Evolutionary conservation across 2,797 vertebrate genomes (phyloP), one percentile per base, ranked within the genome.

Genomic region (Falco peregrinus): DNA sequence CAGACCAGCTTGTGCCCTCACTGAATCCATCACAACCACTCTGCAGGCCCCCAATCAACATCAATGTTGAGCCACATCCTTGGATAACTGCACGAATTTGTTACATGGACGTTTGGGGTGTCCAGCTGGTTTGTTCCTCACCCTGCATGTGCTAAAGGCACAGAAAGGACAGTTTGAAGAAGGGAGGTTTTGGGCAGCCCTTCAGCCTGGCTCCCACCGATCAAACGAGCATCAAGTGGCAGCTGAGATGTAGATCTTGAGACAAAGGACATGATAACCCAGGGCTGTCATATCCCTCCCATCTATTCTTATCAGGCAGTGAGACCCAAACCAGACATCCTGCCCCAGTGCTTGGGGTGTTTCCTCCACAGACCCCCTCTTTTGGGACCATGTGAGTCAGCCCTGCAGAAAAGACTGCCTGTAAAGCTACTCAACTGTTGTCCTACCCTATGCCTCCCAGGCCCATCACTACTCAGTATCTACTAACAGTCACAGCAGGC

Each of bases 1-100:
- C 51, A 86, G 68, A 53, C 11, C 0, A 0, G 37, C 50, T 54
- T 0, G 0, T 2, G 4, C 11, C 47, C 65, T 39, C 3, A 0
- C 24, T 8, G 1, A 71, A 84, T 73, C 60, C 43, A 28, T 68
- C 68, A 29, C 1, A 1, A 28, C 14, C 5, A 2, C 16, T 43
- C 35, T 71, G 47, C 41, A 69, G 33, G 11, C 14, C 37, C 29
- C 26, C 45, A 48, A 5, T 9, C 51, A 24, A 35, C 54, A 57
- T 13, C 31, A 25, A 13, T 8, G 19, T 43, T 50, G 28, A 68
- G 37, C 29, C 20, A 24, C 6, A 29, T 45, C 56, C 19, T 59
- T 35, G 12, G 47, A 39, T 61, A 83, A 47, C 26, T 24, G 26
- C 39, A 43, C 1, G 0, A 67, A 65, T 59, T 5, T 63, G 31